These are phyloP conservation scores for Baccha elongata DNA, from an alignment of 2,888 invertebrate genomes.

Conservation along the genomic window DNA sequence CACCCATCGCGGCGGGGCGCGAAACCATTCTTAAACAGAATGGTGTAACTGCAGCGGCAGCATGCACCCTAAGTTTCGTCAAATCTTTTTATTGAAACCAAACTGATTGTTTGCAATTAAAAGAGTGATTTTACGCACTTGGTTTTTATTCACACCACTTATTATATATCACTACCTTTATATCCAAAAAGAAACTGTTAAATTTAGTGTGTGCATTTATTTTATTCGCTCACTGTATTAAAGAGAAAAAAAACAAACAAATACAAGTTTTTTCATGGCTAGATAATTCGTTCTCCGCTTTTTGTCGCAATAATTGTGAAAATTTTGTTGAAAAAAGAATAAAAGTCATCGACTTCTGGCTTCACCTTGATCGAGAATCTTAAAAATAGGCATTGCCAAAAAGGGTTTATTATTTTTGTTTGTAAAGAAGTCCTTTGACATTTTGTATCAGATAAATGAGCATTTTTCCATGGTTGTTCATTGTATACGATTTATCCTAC, in stretches of 20 bases:
- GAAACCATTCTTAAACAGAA: too few relatives aligned
- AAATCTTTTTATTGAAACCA: too few relatives aligned
- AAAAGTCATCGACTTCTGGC: slow-evolving; percentile 33
- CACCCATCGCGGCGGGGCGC: too few relatives aligned
- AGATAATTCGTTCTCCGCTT: background rate
- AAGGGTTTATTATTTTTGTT: background rate
- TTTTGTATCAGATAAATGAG: slow-evolving; percentile 22
- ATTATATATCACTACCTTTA: too few relatives aligned
- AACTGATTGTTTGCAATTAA: too few relatives aligned
- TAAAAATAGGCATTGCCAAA: slow-evolving; percentile 20
- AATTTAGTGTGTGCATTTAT: too few relatives aligned
- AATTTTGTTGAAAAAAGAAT: background rate
- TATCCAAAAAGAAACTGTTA: too few relatives aligned
- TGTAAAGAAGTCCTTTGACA: slow-evolving; percentile 37
- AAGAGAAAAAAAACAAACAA: background rate
- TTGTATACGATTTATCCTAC: slow-evolving; percentile 37
- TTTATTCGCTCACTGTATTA: too few relatives aligned
- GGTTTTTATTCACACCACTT: too few relatives aligned
- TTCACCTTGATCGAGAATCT: background rate
- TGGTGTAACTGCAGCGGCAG: too few relatives aligned
- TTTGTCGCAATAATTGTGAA: background rate
- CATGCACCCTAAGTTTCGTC: too few relatives aligned
- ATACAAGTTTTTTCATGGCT: background rate
- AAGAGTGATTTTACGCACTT: too few relatives aligned
- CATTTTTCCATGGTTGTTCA: slow-evolving; percentile 32